Evolutionary conservation across 2,113 vertebrate species (phyloP).

Genomic region (Cyprinodon tularosa): DNA sequence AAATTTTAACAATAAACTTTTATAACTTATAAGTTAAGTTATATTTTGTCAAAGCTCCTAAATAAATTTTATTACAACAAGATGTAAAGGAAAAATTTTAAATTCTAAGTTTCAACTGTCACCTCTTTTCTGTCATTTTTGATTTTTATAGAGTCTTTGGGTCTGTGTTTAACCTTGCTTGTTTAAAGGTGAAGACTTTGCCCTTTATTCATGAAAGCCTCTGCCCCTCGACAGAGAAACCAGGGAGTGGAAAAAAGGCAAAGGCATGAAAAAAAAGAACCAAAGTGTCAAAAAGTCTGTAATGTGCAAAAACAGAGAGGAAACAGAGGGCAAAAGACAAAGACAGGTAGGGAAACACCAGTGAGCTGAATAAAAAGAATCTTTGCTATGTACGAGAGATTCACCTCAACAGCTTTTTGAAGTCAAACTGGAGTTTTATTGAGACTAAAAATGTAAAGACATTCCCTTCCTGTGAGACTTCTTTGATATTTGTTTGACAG

Average conservation of each 20-base stretch:
- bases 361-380: constrained; percentile 33
- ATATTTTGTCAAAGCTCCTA: too few species aligned
- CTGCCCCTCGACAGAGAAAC: not conserved
- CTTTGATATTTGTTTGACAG: constrained; percentile 49
- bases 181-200: not conserved
- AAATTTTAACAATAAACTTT: too few species aligned
- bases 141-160: not conserved
- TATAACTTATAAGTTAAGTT: too few species aligned
- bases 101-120: too few species aligned
- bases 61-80: too few species aligned
- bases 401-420: constrained; percentile 54
- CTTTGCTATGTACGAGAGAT: constrained; percentile 50
- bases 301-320: not conserved
- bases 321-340: constrained; percentile 13
- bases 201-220: not conserved
- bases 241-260: constrained; percentile 15
- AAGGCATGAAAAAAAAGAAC: not conserved
- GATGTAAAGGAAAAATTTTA: too few species aligned
- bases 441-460: constrained; percentile 38
- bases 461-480: constrained; percentile 24
- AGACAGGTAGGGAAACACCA: constrained; percentile 19
- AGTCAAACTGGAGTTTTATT: constrained; percentile 42
- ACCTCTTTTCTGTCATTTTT: not conserved
- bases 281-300: constrained; percentile 13
- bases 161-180: not conserved